Base-by-base conservation (phyloP, 1,140 invertebrate species). In the Leptopilina clavipes region DNA sequence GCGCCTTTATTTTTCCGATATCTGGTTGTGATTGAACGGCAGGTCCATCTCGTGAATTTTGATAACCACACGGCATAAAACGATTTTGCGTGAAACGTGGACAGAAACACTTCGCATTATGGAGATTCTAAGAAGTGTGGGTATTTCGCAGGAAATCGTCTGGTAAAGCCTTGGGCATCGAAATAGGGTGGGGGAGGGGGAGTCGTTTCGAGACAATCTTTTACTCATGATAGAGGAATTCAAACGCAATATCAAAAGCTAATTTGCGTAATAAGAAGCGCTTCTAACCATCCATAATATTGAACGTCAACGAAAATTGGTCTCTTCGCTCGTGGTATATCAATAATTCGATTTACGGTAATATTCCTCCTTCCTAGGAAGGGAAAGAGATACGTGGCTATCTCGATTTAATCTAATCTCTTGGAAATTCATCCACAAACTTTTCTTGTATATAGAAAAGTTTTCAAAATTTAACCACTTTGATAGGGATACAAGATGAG, bases 291-390 rank as follows among this genome's bases (percentile, higher is more conserved):
- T 22, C 56, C 56, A 65, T 22, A 31, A 65, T 65, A 25, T 65
- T 65, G 12, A 65, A 65, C 56, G 56, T 65, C 56, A 65, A 65
- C 56, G 56, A 65, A 65, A 65, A 65, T 31, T 65, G 56, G 19
- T 65, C 56, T 59, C 54, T 65, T 65, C 25, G 19, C 54, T 65
- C 56, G 56, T 65, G 56, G 19, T 65, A 25, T 65, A 65, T 65
- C 56, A 31, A 65, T 65, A 65, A 65, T 65, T 65, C 56, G 56
- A 65, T 65, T 65, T 65, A 65, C 56, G 56, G 22, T 65, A 25
- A 65, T 65, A 65, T 65, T 65, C 19, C 22, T 14, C 25, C 25
- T 65, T 12, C 19, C 14, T 14, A 40, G 2, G 7, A 9, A 6
- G 37, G 56, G 56, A 22, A 22, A 25, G 14, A 11, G 56, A 31